These are phyloP conservation scores for Brachyhypopomus gauderio DNA, from an alignment of 2,113 vertebrate species.

Conservation along the genomic window DNA sequence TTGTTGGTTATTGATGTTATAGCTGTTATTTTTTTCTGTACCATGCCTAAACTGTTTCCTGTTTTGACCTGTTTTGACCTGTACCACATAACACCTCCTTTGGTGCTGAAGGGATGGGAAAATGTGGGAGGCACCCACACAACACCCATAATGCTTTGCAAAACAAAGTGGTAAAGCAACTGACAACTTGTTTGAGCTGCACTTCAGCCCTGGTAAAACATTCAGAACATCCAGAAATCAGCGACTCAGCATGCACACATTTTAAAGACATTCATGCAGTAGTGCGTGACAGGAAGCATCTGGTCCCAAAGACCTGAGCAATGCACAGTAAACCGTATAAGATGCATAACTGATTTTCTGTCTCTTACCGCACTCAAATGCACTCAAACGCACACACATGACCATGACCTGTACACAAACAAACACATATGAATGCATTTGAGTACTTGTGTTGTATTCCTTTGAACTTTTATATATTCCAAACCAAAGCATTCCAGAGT, in stretches of 20 bases:
- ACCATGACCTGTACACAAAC: background rate
- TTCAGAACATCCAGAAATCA: background rate
- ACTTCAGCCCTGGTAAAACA: background rate
- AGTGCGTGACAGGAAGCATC: background rate
- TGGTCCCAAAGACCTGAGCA: background rate
- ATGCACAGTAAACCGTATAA: conserved; percentile 36
- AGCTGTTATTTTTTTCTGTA: no score
- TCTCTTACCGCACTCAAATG: no score
- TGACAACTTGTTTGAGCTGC: background rate
- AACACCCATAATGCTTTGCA: background rate
- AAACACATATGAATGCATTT: conserved; percentile 13
- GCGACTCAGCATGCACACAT: background rate
- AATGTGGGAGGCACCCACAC: background rate
- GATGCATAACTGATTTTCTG: background rate
- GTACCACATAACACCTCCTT: background rate
- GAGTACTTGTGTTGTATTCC: background rate
- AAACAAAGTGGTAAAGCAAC: background rate
- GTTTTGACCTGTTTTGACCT: conserved; percentile 16
- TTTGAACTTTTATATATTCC: no score
- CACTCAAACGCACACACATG: no score
- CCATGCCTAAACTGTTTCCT: background rate
- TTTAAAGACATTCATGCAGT: conserved; percentile 1
- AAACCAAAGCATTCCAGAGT: no score
- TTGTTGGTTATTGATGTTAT: no score
- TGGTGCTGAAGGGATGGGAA: background rate